A percentile compares a stretch with the other conserved stretches of the same genome.
These are phyloP conservation scores for Papilio polyxenes DNA, from an alignment of 1,140 invertebrate genomes.

Conservation along the genomic window DNA sequence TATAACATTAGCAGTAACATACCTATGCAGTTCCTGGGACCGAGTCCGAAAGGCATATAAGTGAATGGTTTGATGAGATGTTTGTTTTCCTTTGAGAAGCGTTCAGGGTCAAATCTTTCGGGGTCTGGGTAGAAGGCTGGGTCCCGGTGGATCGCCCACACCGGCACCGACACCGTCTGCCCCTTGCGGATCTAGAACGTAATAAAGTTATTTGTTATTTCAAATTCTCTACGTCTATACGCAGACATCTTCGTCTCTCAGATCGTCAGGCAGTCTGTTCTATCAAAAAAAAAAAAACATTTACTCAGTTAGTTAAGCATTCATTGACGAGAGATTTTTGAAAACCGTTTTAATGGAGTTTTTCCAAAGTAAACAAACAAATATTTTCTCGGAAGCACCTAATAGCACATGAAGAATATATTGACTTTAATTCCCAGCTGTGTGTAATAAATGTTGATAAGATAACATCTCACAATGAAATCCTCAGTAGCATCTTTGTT, in stretches of 20 bases:
- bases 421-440: too few relatives aligned
- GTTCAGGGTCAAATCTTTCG: constrained; percentile 81
- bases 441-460: not conserved
- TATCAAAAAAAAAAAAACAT: too few relatives aligned
- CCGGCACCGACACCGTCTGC: constrained; percentile 72
- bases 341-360: too few relatives aligned
- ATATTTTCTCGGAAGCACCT: too few relatives aligned
- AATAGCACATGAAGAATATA: too few relatives aligned
- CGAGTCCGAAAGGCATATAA: constrained; percentile 83
- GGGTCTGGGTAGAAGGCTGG: constrained; percentile 81
- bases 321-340: too few relatives aligned
- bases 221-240: not conserved
- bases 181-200: constrained; percentile 59
- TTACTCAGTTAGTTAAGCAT: too few relatives aligned
- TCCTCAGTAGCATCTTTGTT: constrained; percentile 50
- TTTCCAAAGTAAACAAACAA: too few relatives aligned
- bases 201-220: not conserved
- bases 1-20: constrained; percentile 36
- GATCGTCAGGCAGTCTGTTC: too few relatives aligned
- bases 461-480: constrained; percentile 64
- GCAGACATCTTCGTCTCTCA: too few relatives aligned
- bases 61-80: constrained; percentile 73
- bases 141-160: constrained; percentile 80
- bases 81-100: constrained; percentile 81
- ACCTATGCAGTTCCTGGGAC: constrained; percentile 84